Conservation (phyloP, 1,140 invertebrate genomes). For the Bombus consobrinus region DNA sequence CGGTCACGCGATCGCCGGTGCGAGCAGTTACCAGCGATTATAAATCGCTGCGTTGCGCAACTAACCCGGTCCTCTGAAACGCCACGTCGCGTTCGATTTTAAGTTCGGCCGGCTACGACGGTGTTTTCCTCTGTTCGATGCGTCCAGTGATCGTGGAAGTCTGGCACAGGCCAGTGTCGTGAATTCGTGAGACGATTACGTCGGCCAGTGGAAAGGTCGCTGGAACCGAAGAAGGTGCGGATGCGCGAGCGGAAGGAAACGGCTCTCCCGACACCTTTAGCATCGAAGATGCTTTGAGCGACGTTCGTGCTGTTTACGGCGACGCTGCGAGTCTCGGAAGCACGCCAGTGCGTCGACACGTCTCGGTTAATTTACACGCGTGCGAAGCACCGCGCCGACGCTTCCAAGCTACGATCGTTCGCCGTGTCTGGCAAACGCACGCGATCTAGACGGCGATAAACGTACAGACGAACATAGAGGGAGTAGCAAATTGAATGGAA, state of each 20-base stretch:
- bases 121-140: neutral
- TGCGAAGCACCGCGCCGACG: neutral
- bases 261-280: no score
- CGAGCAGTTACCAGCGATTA: neutral
- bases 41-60: neutral
- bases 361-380: neutral
- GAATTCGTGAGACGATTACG: neutral
- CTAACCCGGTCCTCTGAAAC: neutral
- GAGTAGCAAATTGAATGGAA: no score
- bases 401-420: no score
- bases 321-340: neutral
- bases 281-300: no score
- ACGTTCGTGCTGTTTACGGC: neutral
- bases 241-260: neutral
- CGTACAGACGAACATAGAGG: no score
- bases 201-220: no score
- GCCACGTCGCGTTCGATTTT: no score
- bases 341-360: neutral
- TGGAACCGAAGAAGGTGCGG: neutral
- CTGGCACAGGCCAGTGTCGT: no score
- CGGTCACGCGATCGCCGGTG: neutral
- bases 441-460: no score
- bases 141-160: no score
- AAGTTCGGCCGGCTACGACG: neutral
- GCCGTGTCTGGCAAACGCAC: no score